Conservation (phyloP, 2,888 invertebrate species). For the Amphipoea lucens region DNA sequence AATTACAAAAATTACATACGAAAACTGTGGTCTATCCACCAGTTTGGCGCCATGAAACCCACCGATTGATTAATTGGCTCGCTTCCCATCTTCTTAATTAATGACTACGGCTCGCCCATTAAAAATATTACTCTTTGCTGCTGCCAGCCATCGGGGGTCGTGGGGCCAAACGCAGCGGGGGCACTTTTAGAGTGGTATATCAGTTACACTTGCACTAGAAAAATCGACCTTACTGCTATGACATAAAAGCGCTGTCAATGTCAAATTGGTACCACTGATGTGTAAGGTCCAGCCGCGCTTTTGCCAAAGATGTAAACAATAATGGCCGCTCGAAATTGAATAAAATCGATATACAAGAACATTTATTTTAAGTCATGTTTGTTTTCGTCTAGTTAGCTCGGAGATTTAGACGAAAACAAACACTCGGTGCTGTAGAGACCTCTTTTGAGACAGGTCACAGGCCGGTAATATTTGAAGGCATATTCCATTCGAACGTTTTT, state of each 20-base stretch:
- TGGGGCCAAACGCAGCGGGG: slow-evolving; percentile 13
- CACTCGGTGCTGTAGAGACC: too few species aligned
- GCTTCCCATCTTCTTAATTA: slow-evolving; percentile 60
- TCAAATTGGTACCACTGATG: neutral
- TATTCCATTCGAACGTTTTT: too few species aligned
- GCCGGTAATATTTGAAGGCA: too few species aligned
- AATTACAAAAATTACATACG: slow-evolving; percentile 1
- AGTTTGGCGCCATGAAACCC: slow-evolving; percentile 45
- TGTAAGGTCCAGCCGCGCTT: neutral
- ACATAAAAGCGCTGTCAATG: neutral
- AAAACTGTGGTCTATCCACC: slow-evolving; percentile 8
- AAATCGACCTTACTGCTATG: neutral
- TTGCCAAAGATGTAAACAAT: too few species aligned
- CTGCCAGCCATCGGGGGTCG: slow-evolving; percentile 16
- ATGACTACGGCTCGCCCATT: slow-evolving; percentile 50
- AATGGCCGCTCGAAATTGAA: too few species aligned
- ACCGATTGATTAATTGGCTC: slow-evolving; percentile 59
- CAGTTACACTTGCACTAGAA: neutral
- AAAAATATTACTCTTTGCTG: slow-evolving; percentile 60
- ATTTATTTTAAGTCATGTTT: too few species aligned
- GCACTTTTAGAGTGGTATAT: neutral
- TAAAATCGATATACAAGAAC: too few species aligned
- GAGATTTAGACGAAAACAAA: too few species aligned
- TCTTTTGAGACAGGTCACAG: too few species aligned
- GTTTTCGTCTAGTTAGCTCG: too few species aligned